Percentiles rank a stretch among this genome's conserved stretches.
Evolutionary conservation across 2,113 vertebrate genomes (phyloP).

Genomic region (Scomber scombrus): DNA sequence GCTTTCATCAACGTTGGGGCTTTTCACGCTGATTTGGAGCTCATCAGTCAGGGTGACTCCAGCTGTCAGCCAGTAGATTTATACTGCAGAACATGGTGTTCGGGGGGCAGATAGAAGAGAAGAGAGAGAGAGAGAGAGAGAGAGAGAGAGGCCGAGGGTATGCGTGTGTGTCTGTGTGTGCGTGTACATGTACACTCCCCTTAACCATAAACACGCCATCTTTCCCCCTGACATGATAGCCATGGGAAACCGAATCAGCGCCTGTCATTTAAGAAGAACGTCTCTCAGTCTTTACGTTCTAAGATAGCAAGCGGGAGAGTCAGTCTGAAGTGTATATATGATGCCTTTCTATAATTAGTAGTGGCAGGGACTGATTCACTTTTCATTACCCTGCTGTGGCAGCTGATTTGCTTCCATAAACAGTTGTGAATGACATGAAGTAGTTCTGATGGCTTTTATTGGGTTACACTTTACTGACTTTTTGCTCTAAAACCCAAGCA

Average conservation of each 20-base stretch:
- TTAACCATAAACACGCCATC: conserved; percentile 59
- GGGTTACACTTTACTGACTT: conserved; percentile 5
- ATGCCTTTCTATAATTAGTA: conserved; percentile 77
- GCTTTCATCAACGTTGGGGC: conserved; percentile 53
- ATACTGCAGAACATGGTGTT: conserved; percentile 59
- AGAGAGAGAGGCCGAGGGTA: neutral
- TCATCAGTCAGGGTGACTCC: conserved; percentile 69
- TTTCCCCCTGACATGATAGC: conserved; percentile 47
- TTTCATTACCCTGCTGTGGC: conserved; percentile 49
- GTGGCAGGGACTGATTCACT: conserved; percentile 57
- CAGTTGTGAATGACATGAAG: conserved; percentile 31
- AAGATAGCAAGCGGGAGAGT: conserved; percentile 39
- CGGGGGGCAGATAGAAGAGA: conserved; percentile 75
- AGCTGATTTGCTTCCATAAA: conserved; percentile 54
- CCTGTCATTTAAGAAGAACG: conserved; percentile 68
- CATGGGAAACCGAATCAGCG: conserved; percentile 78
- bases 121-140: neutral
- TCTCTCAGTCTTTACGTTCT: conserved; percentile 55
- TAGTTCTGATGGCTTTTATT: conserved; percentile 11
- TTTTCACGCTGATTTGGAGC: conserved; percentile 63
- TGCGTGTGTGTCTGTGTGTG: conserved; percentile 11
- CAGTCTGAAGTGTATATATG: conserved; percentile 58
- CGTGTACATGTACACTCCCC: conserved; percentile 31
- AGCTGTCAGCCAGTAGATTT: conserved; percentile 76
- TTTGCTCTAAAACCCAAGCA: neutral